These are phyloP conservation scores for Tachyglossus aculeatus DNA, from an alignment of 2,797 vertebrate species.

Conservation along the genomic window DNA sequence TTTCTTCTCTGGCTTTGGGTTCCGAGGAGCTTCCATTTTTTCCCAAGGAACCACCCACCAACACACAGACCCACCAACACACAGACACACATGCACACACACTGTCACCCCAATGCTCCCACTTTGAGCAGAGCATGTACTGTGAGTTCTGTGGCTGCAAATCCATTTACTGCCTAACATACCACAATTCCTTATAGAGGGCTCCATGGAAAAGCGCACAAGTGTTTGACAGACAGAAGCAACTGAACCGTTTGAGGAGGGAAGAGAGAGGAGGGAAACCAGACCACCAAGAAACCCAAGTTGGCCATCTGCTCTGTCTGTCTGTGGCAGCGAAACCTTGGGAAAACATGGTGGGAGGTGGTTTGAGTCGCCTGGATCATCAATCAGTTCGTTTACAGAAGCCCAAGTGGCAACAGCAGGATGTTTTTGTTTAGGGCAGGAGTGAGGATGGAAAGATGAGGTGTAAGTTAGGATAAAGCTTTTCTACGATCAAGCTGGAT, in stretches of 20 bases:
- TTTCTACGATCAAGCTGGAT: not conserved
- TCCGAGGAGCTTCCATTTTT: too few relatives aligned
- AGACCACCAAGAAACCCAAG: constrained; percentile 12
- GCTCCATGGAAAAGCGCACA: not conserved
- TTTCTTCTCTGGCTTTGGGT: too few relatives aligned
- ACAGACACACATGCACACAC: too few relatives aligned
- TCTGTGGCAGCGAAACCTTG: too few relatives aligned
- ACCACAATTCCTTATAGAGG: not conserved
- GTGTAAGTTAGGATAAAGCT: not conserved
- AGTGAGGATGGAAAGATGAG: too few relatives aligned
- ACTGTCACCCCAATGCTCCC: not conserved
- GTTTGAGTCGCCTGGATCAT: too few relatives aligned
- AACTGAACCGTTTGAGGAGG: constrained; percentile 17
- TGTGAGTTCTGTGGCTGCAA: not conserved
- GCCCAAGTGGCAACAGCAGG: not conserved
- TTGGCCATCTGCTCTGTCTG: constrained; percentile 36
- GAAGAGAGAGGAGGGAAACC: constrained; percentile 32
- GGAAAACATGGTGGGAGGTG: not conserved
- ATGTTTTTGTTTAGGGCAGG: not conserved
- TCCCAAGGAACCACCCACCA: too few relatives aligned
- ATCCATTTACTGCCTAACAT: constrained; percentile 2
- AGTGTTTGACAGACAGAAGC: constrained; percentile 22
- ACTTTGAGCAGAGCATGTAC: not conserved
- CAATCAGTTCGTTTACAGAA: too few relatives aligned
- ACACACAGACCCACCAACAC: too few relatives aligned